A percentile compares a stretch with the other conserved stretches of the same genome.
Evolutionary conservation across 2,113 vertebrate species (phyloP).

Genomic region (Tachuris rubrigastra): DNA sequence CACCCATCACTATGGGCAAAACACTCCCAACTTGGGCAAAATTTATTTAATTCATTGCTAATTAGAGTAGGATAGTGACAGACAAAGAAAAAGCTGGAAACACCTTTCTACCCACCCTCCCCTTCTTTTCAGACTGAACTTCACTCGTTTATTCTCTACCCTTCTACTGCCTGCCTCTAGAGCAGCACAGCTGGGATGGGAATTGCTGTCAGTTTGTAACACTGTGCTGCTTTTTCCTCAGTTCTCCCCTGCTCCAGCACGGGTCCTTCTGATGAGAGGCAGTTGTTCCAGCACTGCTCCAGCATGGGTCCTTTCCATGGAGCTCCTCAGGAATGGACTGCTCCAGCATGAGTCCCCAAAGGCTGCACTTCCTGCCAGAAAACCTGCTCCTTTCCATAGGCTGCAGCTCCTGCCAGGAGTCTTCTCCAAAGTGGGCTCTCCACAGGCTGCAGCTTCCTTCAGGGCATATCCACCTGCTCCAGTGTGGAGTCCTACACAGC

Average conservation of each 20-base stretch:
- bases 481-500: neutral
- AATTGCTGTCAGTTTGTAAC: neutral
- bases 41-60: neutral
- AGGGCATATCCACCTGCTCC: neutral
- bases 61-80: neutral
- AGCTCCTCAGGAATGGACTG: neutral
- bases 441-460: neutral
- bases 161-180: neutral
- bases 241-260: neutral
- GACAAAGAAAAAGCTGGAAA: neutral
- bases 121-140: neutral
- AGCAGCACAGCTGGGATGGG: neutral
- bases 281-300: neutral
- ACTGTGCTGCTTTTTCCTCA: neutral
- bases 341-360: fast-evolving
- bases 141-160: neutral
- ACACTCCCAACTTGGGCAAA: neutral
- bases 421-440: neutral
- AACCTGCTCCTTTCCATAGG: neutral
- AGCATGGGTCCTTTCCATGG: neutral
- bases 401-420: neutral
- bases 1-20: neutral
- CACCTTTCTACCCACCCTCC: neutral
- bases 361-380: neutral
- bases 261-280: neutral